Evolutionary conservation across 2,113 vertebrate species (phyloP).

Genomic region (Eurystomus gularis): DNA sequence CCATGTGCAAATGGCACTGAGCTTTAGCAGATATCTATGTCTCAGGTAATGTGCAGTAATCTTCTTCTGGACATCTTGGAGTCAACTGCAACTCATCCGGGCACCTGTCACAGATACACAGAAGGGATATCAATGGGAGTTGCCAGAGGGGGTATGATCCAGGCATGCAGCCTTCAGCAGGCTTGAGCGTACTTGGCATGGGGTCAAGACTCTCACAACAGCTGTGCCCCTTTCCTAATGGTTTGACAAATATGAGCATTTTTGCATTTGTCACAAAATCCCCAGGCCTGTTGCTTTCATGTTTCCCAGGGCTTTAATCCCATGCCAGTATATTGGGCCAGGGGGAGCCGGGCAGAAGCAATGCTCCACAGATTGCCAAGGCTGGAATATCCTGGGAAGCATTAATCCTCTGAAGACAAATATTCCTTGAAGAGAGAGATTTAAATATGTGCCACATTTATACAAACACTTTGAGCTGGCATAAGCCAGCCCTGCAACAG

Average conservation of each 20-base stretch:
- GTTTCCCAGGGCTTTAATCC: slow-evolving; percentile 62
- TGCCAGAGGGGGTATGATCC: background rate
- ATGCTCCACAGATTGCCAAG: slow-evolving; percentile 31
- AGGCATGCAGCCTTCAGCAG: background rate
- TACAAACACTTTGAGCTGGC: slow-evolving; percentile 25
- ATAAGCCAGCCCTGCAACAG: background rate
- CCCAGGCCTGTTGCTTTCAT: slow-evolving; percentile 61
- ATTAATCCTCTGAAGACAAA: slow-evolving; percentile 53
- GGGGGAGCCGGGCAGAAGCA: slow-evolving; percentile 8
- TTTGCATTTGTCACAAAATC: slow-evolving; percentile 64
- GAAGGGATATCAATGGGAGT: background rate
- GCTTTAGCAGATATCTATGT: background rate
- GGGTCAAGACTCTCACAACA: slow-evolving; percentile 32
- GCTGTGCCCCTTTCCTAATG: slow-evolving; percentile 56
- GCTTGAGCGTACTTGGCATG: background rate
- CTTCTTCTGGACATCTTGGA: background rate
- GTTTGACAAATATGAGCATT: slow-evolving; percentile 52
- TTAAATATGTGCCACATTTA: background rate
- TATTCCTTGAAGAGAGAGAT: slow-evolving; percentile 23
- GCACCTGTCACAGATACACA: background rate
- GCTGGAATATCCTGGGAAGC: slow-evolving; percentile 50
- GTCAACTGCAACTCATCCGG: background rate
- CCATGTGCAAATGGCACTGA: background rate
- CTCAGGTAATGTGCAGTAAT: background rate
- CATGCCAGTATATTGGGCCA: slow-evolving; percentile 24